phyloP scores from a whole-genome alignment of 2,797 vertebrate species.

The Alouatta caraya region DNA sequence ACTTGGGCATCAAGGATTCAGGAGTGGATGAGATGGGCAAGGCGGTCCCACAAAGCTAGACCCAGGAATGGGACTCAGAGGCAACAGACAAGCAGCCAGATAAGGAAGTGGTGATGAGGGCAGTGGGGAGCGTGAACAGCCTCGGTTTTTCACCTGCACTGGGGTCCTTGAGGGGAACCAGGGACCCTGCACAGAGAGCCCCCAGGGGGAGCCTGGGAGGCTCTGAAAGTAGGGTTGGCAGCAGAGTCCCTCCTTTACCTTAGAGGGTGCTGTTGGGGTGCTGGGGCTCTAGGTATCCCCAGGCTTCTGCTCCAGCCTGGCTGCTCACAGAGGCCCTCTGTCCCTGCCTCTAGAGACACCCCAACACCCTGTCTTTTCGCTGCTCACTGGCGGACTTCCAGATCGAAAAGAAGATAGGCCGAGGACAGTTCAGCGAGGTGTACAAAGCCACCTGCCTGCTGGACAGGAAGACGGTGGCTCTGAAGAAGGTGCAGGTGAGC shows the following conservation, averaged over 20 bases:
- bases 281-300: not conserved
- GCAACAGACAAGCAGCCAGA: accelerated
- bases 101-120: accelerated
- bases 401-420: slow-evolving; percentile 95
- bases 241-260: not conserved
- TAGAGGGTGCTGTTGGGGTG: not conserved
- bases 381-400: slow-evolving; percentile 92
- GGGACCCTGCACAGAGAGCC: not conserved
- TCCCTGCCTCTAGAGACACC: slow-evolving; percentile 82
- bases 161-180: accelerated
- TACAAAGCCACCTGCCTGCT: slow-evolving; percentile 94
- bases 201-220: accelerated
- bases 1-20: not conserved
- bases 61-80: not conserved
- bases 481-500: slow-evolving; percentile 96
- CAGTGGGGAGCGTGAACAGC: accelerated
- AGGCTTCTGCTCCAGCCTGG: not conserved
- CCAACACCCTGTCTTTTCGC: slow-evolving; percentile 86
- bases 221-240: not conserved
- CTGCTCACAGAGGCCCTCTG: not conserved
- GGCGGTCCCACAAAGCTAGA: not conserved
- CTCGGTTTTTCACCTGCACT: accelerated
- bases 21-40: not conserved
- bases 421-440: slow-evolving; percentile 96
- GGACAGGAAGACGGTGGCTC: slow-evolving; percentile 91